phyloP scores from a whole-genome alignment of 1,140 invertebrate species.

The Ganaspis sp. region DNA sequence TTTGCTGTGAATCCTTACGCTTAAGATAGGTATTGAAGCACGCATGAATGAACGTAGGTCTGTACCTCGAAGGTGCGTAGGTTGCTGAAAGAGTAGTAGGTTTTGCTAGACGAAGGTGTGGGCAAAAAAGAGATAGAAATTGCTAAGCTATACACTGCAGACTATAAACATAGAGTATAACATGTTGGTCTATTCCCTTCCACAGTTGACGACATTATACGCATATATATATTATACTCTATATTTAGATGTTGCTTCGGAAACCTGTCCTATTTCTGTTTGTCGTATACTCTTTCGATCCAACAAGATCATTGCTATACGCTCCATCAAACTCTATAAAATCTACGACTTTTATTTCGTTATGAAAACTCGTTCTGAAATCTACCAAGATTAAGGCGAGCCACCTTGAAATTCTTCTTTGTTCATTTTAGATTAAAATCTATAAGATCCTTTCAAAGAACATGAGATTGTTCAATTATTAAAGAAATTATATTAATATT shows the following conservation, averaged over 20 bases:
- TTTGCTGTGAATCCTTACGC: background rate
- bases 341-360: constrained; percentile 18
- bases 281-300: constrained; percentile 55
- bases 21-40: constrained; percentile 32
- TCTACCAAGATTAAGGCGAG: constrained; percentile 1
- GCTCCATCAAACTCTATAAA: constrained; percentile 35
- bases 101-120: background rate
- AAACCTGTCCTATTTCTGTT: constrained; percentile 72
- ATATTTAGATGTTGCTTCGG: constrained; percentile 68
- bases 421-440: background rate
- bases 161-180: constrained; percentile 20
- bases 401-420: background rate
- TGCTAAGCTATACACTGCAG: background rate
- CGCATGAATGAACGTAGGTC: constrained; percentile 52
- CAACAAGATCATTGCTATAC: constrained; percentile 36
- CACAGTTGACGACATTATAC: constrained; percentile 45
- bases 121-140: background rate
- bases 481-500: too few species aligned
- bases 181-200: constrained; percentile 47
- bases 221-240: constrained; percentile 49
- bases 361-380: background rate
- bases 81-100: constrained; percentile 31
- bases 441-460: background rate
- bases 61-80: constrained; percentile 26
- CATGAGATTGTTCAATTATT: background rate